A percentile compares a stretch with the other conserved stretches of the same genome.
phyloP scores from a whole-genome alignment of 2,797 vertebrate genomes.

The Sarcophilus harrisii region DNA sequence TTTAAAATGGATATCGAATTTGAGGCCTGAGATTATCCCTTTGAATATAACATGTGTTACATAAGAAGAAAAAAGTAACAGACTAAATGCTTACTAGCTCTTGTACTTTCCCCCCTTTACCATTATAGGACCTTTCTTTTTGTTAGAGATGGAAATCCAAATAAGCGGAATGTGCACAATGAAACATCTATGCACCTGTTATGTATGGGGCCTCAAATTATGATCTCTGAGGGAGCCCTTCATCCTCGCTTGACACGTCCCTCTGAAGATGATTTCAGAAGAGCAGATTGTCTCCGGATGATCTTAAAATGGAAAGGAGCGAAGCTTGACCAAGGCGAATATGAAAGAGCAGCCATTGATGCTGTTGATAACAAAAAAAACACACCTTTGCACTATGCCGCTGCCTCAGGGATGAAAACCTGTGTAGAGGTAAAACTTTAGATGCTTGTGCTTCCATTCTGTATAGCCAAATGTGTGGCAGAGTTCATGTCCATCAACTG shows the following conservation, averaged over 20 bases:
- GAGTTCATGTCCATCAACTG: slow-evolving; percentile 13
- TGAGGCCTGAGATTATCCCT: slow-evolving; percentile 32
- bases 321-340: slow-evolving; percentile 96
- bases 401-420: slow-evolving; percentile 97
- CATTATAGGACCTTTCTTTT: slow-evolving; percentile 93
- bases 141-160: slow-evolving; percentile 98
- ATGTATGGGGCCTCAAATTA: slow-evolving; percentile 97
- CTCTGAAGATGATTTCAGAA: slow-evolving; percentile 92
- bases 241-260: slow-evolving; percentile 93
- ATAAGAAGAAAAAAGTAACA: slow-evolving; percentile 47
- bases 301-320: slow-evolving; percentile 97
- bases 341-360: slow-evolving; percentile 94
- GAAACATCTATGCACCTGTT: slow-evolving; percentile 97
- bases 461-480: slow-evolving; percentile 29
- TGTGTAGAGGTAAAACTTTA: slow-evolving; percentile 93
- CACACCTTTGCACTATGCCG: slow-evolving; percentile 96
- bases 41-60: slow-evolving; percentile 9
- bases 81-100: slow-evolving; percentile 29
- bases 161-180: slow-evolving; percentile 98
- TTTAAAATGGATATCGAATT: slow-evolving; percentile 33
- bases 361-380: slow-evolving; percentile 98
- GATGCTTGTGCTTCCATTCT: slow-evolving; percentile 3
- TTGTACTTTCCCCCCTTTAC: slow-evolving; percentile 54
- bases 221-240: slow-evolving; percentile 94
- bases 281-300: slow-evolving; percentile 95